phyloP scores from a whole-genome alignment of 2,113 vertebrate genomes.

The Sturnira hondurensis region DNA sequence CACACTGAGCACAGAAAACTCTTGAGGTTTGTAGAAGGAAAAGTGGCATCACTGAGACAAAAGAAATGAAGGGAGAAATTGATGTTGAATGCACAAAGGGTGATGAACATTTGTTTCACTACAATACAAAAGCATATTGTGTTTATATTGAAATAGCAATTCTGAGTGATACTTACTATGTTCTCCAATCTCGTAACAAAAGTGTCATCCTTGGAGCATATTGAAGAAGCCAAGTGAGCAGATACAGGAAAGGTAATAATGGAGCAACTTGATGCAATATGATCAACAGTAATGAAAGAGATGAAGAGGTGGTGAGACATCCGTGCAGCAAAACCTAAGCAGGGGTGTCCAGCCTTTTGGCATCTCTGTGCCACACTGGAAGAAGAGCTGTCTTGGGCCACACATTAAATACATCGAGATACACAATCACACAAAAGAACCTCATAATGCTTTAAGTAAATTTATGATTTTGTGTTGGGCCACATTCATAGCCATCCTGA shows the following conservation, averaged over 20 bases:
- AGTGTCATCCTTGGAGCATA: neutral
- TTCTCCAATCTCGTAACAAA: neutral
- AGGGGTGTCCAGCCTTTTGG: too few relatives aligned
- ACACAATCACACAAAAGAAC: too few relatives aligned
- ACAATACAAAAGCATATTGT: neutral
- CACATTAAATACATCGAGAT: too few relatives aligned
- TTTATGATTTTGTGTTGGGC: too few relatives aligned
- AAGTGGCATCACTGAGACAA: conserved; percentile 27
- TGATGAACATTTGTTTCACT: neutral
- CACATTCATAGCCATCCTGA: too few relatives aligned
- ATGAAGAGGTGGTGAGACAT: neutral
- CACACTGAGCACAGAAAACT: neutral
- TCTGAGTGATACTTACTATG: conserved; percentile 12
- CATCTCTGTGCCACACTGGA: too few relatives aligned
- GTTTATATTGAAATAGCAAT: conserved; percentile 27
- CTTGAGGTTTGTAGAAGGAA: conserved; percentile 38
- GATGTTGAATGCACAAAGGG: neutral
- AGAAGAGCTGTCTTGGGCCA: too few relatives aligned
- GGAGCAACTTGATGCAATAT: neutral
- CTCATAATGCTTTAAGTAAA: too few relatives aligned
- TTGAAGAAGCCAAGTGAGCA: neutral
- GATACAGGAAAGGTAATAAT: neutral
- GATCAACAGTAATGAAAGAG: conserved; percentile 3
- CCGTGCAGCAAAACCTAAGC: neutral
- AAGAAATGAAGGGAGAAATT: conserved; percentile 14